phyloP scores from a whole-genome alignment of 2,888 invertebrate species.

The Masnerella sp. region DNA sequence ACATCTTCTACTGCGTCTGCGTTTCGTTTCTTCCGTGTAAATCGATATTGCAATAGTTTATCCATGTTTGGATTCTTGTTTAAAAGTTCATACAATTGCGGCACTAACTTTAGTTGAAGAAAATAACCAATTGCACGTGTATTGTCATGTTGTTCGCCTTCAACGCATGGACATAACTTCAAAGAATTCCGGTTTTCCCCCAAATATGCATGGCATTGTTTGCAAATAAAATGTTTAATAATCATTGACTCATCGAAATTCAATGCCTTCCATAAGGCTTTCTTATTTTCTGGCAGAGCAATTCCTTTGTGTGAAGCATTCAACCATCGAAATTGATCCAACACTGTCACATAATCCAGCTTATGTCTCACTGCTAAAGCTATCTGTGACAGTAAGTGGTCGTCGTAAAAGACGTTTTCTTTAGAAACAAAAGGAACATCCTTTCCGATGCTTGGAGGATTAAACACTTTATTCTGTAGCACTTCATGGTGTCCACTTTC shows the following conservation, averaged over 20 bases:
- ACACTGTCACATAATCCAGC: too few relatives aligned
- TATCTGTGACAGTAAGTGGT: constrained; percentile 1
- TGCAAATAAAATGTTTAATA: background rate
- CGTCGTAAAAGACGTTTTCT: background rate
- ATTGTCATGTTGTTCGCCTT: background rate
- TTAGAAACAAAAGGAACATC: constrained; percentile 1
- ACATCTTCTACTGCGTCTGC: constrained; percentile 24
- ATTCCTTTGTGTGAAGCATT: background rate
- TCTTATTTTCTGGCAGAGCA: background rate
- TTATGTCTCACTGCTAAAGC: constrained; percentile 1
- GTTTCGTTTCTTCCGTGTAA: background rate
- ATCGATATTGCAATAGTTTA: background rate
- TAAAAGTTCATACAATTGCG: too few relatives aligned
- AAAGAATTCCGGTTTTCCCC: background rate
- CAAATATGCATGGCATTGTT: background rate
- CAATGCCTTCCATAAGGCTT: background rate
- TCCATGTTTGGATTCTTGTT: too few relatives aligned
- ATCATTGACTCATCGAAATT: background rate
- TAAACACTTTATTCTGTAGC: background rate
- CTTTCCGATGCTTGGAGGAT: constrained; percentile 3
- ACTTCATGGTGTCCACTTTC: background rate
- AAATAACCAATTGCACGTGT: background rate
- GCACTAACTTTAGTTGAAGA: background rate
- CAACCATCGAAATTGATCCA: background rate
- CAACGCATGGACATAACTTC: background rate